Evolutionary conservation across 2,113 vertebrate species (phyloP).

Genomic region (Burhinus oedicnemus): DNA sequence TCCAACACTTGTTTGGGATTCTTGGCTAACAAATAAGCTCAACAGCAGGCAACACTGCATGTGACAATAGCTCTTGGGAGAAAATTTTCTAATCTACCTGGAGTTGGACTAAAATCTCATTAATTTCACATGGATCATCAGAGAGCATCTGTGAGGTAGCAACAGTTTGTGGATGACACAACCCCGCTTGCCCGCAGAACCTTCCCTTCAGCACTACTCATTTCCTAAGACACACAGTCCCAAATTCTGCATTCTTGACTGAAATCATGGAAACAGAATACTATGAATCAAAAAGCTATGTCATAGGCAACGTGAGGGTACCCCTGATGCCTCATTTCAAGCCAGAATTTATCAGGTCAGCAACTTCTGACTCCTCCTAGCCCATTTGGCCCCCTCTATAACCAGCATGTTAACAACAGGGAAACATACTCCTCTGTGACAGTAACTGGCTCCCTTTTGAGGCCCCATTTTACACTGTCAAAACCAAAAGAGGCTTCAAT

Average conservation of each 20-base stretch:
- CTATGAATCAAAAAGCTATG: background rate
- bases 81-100: background rate
- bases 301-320: background rate
- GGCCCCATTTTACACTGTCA: background rate
- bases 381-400: background rate
- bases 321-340: accelerated
- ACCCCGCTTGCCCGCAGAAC: background rate
- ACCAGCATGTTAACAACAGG: background rate
- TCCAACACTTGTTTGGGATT: background rate
- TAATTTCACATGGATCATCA: conserved; percentile 12
- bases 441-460: background rate
- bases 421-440: background rate
- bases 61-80: background rate
- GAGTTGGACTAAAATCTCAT: conserved; percentile 4
- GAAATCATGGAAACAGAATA: background rate
- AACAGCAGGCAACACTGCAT: background rate
- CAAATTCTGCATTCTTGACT: background rate
- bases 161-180: background rate
- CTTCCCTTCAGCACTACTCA: background rate
- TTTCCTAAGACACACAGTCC: background rate
- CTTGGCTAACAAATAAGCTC: background rate
- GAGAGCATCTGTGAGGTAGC: background rate
- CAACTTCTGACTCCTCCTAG: background rate
- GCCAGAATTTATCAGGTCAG: background rate
- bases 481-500: background rate